Conservation (phyloP, 1,140 invertebrate genomes). For the Drosophila paulistorum region DNA sequence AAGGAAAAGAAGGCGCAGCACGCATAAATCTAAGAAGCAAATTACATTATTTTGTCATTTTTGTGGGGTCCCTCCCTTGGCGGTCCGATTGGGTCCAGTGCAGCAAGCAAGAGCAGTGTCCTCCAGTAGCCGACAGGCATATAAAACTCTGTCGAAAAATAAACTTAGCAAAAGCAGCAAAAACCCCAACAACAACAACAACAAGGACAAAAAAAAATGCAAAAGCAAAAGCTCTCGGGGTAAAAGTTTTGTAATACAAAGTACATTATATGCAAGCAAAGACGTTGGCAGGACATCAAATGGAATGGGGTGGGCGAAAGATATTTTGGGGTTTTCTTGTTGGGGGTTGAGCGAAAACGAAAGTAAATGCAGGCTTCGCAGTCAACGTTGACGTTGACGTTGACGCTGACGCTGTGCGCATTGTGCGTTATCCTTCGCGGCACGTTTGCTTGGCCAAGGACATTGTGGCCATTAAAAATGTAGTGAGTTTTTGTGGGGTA, state of each 20-base stretch:
- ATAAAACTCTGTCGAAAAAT: slow-evolving; percentile 78
- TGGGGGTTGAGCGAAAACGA: slow-evolving; percentile 60
- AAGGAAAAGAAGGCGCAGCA: slow-evolving; percentile 65
- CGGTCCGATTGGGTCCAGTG: not conserved
- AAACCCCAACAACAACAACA: not conserved
- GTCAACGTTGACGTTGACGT: slow-evolving; percentile 28
- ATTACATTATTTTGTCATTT: slow-evolving; percentile 83
- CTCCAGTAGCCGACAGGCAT: slow-evolving; percentile 57
- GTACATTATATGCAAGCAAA: slow-evolving; percentile 79
- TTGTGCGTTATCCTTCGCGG: slow-evolving; percentile 52
- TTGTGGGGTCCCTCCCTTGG: slow-evolving; percentile 26
- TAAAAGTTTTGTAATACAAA: slow-evolving; percentile 60
- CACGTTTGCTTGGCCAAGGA: slow-evolving; percentile 70
- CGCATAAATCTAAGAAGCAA: slow-evolving; percentile 79
- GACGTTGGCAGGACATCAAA: not conserved
- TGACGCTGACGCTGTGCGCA: slow-evolving; percentile 22
- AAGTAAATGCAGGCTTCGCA: slow-evolving; percentile 73
- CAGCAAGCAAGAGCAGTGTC: slow-evolving; percentile 34
- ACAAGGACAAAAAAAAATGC: slow-evolving; percentile 29
- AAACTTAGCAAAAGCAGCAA: slow-evolving; percentile 44
- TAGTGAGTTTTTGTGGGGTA: slow-evolving; percentile 33
- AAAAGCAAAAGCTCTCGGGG: slow-evolving; percentile 78
- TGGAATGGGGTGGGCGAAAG: not conserved
- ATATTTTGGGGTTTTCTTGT: slow-evolving; percentile 49
- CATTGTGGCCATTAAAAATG: slow-evolving; percentile 82